These are phyloP conservation scores for Mongoloraphidia duomilia DNA, from an alignment of 2,888 invertebrate genomes.

Conservation along the genomic window DNA sequence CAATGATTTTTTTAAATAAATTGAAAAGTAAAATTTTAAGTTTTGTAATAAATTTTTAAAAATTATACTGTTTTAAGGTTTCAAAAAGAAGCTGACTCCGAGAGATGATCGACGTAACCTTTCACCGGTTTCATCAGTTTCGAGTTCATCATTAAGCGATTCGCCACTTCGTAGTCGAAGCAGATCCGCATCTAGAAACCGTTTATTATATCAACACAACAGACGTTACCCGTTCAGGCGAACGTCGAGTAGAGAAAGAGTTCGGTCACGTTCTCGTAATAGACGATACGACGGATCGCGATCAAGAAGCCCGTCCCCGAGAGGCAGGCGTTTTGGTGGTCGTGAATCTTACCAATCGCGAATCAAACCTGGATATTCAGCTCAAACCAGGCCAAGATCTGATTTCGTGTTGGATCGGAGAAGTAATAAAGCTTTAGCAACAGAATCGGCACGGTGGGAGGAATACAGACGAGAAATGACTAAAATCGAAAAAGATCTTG, in stretches of 20 bases:
- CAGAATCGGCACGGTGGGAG: constrained; percentile 32
- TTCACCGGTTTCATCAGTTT: constrained; percentile 21
- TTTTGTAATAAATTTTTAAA: neutral
- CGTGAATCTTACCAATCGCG: constrained; percentile 10
- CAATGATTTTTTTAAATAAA: neutral
- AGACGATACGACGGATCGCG: constrained; percentile 20
- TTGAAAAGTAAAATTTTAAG: neutral
- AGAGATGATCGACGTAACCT: constrained; percentile 6
- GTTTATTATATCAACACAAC: neutral
- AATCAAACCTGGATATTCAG: constrained; percentile 3
- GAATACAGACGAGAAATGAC: constrained; percentile 34
- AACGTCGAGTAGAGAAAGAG: neutral
- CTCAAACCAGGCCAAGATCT: neutral
- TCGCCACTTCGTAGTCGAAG: constrained; percentile 2
- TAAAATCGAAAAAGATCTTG: constrained; percentile 40
- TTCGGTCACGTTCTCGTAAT: constrained; percentile 6
- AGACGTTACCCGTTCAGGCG: too few relatives aligned
- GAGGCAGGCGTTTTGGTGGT: neutral
- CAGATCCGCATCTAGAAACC: neutral
- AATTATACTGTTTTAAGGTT: neutral
- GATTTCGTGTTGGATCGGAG: constrained; percentile 4
- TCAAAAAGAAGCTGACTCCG: neutral
- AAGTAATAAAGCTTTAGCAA: neutral
- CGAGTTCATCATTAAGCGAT: constrained; percentile 20
- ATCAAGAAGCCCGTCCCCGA: constrained; percentile 24